phyloP scores from a whole-genome alignment of 2,797 vertebrate species.

The Acanthiza pusilla region DNA sequence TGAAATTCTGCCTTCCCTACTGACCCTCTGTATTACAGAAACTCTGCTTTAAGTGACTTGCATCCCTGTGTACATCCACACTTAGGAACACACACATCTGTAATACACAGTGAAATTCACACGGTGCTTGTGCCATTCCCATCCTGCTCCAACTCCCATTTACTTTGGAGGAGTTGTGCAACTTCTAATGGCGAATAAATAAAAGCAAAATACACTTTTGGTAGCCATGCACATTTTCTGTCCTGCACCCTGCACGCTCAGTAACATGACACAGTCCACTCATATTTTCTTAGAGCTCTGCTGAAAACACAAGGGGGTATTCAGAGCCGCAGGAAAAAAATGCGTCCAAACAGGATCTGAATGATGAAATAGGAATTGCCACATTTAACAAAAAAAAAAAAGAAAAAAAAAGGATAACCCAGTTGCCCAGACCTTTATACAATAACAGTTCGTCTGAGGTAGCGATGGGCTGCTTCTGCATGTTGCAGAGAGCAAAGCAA shows the following conservation, averaged over 20 bases:
- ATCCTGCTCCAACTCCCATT: neutral
- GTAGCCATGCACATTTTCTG: neutral
- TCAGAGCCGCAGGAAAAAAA: slow-evolving; percentile 1
- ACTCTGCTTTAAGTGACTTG: neutral
- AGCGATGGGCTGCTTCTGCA: slow-evolving; percentile 26
- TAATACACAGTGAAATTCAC: neutral
- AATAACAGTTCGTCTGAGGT: slow-evolving; percentile 34
- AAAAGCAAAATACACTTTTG: neutral
- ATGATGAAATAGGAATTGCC: slow-evolving; percentile 48
- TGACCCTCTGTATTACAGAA: accelerated
- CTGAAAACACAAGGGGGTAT: slow-evolving; percentile 20
- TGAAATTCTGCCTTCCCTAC: neutral
- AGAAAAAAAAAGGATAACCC: neutral
- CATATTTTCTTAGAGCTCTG: neutral
- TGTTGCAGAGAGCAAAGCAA: slow-evolving; percentile 66
- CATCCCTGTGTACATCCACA: neutral
- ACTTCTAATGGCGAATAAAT: neutral
- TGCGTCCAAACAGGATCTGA: slow-evolving; percentile 44
- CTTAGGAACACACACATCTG: accelerated
- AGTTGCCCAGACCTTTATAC: slow-evolving; percentile 9
- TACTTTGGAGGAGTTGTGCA: neutral
- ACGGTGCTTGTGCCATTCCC: neutral
- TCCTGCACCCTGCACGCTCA: neutral
- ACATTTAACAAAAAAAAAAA: neutral
- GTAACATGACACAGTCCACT: neutral